Base-by-base conservation (phyloP, 2,888 invertebrate genomes). In the Oxystoma pomonae region DNA sequence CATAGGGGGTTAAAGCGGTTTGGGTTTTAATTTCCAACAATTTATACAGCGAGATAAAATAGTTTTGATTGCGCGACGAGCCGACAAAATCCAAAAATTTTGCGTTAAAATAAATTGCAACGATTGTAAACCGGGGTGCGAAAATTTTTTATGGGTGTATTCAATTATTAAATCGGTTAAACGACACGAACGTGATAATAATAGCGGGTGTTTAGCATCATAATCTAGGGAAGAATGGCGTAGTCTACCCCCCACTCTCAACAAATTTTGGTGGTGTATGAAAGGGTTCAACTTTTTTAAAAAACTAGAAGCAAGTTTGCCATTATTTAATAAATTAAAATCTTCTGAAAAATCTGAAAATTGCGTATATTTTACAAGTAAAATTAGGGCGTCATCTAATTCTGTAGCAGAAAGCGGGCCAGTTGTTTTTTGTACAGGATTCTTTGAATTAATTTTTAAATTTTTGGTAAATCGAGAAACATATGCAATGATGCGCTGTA, bases 101-200 rank as follows among this genome's bases (percentile, higher is more conserved):
- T 59, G 57, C 16, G 20, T 1, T 12, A 63, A n/a, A 35, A 63
- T 49, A 53, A 55, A 62, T 21, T 60, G 60, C 35, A 63, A 19
- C 16, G 59, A 57, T 21, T 63, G 58, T 2, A 70, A 57, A 2
- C 70, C 70, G 1, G 68, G 49, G 50, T 70, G 69, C 12, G 62
- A 61, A 53, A 66, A 50, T 19, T 60, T 55, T n/a, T 51, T 35
- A 55, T 70, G 69, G 57, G 57, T 62, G 58, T 66, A 57, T 53
- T 69, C 68, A 16, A 70, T 64, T 16, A 70, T 56, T 35, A 69
- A 50, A 22, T 68, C 49, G 5, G 65, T 61, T n/a, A 65, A 65
- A 17, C 57, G 64, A 58, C 57, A 58, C 1, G 62, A 18, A 16
- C 61, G 17, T 5, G 66, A 65, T 19, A 66, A 35, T n/a, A 66